Percentiles rank a stretch among this genome's conserved stretches.
Conservation (phyloP, 2,888 invertebrate genomes). For the Apamea monoglypha region DNA sequence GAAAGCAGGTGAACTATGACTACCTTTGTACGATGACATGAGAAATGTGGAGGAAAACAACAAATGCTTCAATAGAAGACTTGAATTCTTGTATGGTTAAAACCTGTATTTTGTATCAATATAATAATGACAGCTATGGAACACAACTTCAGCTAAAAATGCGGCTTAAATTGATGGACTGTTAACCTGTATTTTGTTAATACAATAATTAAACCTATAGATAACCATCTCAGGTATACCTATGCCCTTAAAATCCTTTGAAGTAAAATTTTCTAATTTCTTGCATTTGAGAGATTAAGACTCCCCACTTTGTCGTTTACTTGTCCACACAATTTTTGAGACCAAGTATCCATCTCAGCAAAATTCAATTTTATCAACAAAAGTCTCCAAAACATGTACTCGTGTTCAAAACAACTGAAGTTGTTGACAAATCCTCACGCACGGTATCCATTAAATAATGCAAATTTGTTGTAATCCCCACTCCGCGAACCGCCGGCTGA, state of each 20-base stretch:
- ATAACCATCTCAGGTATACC: not conserved
- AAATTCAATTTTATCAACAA: slow-evolving; percentile 61
- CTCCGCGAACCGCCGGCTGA: slow-evolving; percentile 78
- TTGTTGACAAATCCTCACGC: slow-evolving; percentile 88
- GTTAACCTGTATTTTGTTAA: not conserved
- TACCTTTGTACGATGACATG: not conserved
- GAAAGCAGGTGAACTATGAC: slow-evolving; percentile 36
- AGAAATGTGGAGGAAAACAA: not conserved
- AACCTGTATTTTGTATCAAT: not conserved
- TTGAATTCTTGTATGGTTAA: not conserved
- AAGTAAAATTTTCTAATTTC: not conserved
- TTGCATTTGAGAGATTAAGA: not conserved
- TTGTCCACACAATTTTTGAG: not conserved
- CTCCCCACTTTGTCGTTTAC: not conserved
- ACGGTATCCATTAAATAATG: slow-evolving; percentile 89
- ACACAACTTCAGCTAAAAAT: not conserved
- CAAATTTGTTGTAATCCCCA: slow-evolving; percentile 90
- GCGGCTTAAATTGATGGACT: not conserved
- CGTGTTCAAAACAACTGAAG: slow-evolving; percentile 77
- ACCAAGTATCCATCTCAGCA: not conserved
- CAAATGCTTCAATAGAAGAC: not conserved
- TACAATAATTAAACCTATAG: not conserved
- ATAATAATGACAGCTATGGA: no score
- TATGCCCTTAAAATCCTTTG: not conserved
- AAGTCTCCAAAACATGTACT: slow-evolving; percentile 73